Percentiles rank a stretch among this genome's conserved stretches.
phyloP scores from a whole-genome alignment of 2,113 vertebrate genomes.

The Vulpes lagopus region DNA sequence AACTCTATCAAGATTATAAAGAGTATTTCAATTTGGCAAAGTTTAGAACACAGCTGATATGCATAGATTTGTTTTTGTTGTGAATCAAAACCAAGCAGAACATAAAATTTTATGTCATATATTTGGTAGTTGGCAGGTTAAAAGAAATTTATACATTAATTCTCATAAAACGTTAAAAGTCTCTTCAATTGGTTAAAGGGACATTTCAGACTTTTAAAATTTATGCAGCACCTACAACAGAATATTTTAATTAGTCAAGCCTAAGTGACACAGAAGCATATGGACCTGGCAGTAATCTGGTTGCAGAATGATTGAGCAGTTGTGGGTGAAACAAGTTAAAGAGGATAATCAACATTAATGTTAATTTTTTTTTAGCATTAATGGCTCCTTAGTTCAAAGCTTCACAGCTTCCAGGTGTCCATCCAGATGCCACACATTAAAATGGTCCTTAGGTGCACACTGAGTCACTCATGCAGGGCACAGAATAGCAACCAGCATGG shows the following conservation, averaged over 20 bases:
- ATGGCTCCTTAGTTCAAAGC: slow-evolving; percentile 73
- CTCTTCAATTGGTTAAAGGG: slow-evolving; percentile 39
- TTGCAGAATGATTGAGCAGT: slow-evolving; percentile 77
- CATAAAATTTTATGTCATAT: slow-evolving; percentile 4
- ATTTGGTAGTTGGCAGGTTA: slow-evolving; percentile 39
- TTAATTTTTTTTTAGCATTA: slow-evolving; percentile 75
- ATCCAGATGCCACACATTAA: slow-evolving; percentile 82
- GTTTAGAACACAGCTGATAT: slow-evolving; percentile 20
- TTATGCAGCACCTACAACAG: slow-evolving; percentile 45
- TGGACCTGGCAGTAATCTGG: slow-evolving; percentile 71
- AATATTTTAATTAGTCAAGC: slow-evolving; percentile 79
- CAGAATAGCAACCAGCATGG: slow-evolving; percentile 54
- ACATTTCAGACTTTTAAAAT: slow-evolving; percentile 53
- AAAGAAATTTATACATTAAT: slow-evolving; percentile 40
- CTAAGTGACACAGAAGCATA: slow-evolving; percentile 75
- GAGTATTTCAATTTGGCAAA: neutral
- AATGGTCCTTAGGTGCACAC: slow-evolving; percentile 70
- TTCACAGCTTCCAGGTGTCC: slow-evolving; percentile 79
- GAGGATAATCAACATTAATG: slow-evolving; percentile 80
- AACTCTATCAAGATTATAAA: slow-evolving; percentile 20
- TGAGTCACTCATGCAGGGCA: slow-evolving; percentile 67
- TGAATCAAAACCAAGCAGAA: slow-evolving; percentile 54
- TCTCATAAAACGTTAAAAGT: slow-evolving; percentile 39
- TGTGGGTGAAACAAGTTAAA: slow-evolving; percentile 79
- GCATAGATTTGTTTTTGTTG: slow-evolving; percentile 29